Evolutionary conservation across 1,140 invertebrate genomes (phyloP).

Genomic region (Penaeus vannamei): DNA sequence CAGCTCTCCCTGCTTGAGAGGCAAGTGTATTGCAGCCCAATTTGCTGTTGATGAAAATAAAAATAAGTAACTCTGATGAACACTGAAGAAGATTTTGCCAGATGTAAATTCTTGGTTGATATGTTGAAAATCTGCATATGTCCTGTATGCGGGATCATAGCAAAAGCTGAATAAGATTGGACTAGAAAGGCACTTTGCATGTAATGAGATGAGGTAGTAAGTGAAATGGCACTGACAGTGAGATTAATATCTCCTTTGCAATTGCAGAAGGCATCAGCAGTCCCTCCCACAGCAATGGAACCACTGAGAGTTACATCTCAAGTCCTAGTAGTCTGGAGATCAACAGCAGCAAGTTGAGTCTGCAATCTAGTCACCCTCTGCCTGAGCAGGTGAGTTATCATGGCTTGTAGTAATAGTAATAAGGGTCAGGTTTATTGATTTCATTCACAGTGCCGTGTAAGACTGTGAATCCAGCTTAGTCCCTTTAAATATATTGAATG

Average conservation of each 20-base stretch:
- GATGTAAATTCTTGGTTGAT: too few species aligned
- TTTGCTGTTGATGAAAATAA: not conserved
- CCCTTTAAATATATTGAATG: too few species aligned
- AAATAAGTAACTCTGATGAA: too few species aligned
- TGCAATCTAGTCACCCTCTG: slow-evolving; percentile 49
- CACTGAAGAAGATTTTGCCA: too few species aligned
- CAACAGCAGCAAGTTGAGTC: slow-evolving; percentile 34
- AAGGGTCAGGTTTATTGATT: too few species aligned
- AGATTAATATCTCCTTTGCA: not conserved
- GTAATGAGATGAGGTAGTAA: not conserved
- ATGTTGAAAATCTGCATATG: too few species aligned
- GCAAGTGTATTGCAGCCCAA: slow-evolving; percentile 13
- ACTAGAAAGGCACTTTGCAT: too few species aligned
- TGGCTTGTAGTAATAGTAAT: too few species aligned
- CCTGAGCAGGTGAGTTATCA: slow-evolving; percentile 40
- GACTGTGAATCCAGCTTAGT: too few species aligned
- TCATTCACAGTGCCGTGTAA: too few species aligned
- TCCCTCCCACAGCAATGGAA: slow-evolving; percentile 47
- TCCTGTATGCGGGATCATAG: too few species aligned
- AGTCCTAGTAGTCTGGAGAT: slow-evolving; percentile 48
- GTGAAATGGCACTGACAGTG: not conserved
- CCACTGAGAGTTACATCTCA: slow-evolving; percentile 53
- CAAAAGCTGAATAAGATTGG: too few species aligned
- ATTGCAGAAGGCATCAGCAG: slow-evolving; percentile 50
- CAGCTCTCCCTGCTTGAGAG: slow-evolving; percentile 62